These are phyloP conservation scores for Papilio elwesi DNA, from an alignment of 2,888 invertebrate genomes.

Conservation along the genomic window DNA sequence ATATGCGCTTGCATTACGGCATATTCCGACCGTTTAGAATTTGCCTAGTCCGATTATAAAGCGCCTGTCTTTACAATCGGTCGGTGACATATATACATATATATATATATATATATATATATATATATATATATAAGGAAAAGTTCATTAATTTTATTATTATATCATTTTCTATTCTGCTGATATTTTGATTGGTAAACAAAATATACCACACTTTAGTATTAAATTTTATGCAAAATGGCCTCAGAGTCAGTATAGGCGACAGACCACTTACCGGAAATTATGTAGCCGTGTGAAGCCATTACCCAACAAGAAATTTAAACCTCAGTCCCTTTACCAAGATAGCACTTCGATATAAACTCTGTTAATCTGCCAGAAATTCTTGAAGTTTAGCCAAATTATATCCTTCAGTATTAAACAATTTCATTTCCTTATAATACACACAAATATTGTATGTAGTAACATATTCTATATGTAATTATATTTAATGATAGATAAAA, in stretches of 20 bases:
- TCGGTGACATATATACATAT: too few species aligned
- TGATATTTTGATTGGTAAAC: too few species aligned
- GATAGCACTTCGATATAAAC: conserved; percentile 5
- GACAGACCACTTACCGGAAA: conserved; percentile 26
- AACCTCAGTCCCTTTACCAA: conserved; percentile 17
- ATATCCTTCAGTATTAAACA: neutral
- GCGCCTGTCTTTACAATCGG: too few species aligned
- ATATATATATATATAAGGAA: too few species aligned
- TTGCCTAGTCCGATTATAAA: too few species aligned
- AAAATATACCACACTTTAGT: neutral
- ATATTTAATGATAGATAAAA: neutral
- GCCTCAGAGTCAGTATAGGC: conserved; percentile 7
- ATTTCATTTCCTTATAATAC: neutral
- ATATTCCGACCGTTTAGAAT: too few species aligned
- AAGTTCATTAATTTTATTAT: too few species aligned
- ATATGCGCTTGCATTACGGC: too few species aligned
- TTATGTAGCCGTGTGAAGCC: conserved; percentile 15
- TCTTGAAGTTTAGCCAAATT: conserved; percentile 19
- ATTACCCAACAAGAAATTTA: conserved; percentile 28
- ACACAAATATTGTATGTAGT: neutral
- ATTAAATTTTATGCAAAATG: conserved; percentile 9
- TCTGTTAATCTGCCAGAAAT: conserved; percentile 14
- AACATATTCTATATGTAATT: neutral
- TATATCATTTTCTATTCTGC: too few species aligned
- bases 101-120: too few species aligned